Conservation (phyloP, 2,888 invertebrate species). For the Pelosia muscerda region DNA sequence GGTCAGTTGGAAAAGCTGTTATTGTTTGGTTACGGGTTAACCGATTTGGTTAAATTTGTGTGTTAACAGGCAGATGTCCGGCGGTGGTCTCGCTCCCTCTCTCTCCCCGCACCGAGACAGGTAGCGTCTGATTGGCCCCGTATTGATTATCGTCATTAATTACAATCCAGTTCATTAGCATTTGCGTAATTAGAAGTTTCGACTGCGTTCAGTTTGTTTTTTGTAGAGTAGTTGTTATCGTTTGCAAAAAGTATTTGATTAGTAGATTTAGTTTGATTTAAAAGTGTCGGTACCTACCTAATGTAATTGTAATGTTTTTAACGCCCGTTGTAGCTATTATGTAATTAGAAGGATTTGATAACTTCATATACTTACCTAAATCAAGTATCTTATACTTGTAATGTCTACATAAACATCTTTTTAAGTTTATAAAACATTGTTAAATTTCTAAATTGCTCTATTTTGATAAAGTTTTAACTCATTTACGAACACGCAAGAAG, state of each 20-base stretch:
- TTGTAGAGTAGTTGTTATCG: conserved; percentile 34
- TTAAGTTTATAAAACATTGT: not conserved
- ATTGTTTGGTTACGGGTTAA: conserved; percentile 86
- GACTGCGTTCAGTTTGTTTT: conserved; percentile 46
- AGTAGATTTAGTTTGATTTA: conserved; percentile 27
- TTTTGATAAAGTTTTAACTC: conserved; percentile 40
- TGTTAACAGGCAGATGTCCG: conserved; percentile 83
- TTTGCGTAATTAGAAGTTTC: conserved; percentile 62
- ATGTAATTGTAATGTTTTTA: conserved; percentile 8
- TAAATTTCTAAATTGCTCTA: conserved; percentile 28
- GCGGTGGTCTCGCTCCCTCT: conserved; percentile 66
- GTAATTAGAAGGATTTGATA: not conserved
- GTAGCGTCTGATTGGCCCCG: conserved; percentile 68
- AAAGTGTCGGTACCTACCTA: conserved; percentile 29
- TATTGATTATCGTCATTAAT: conserved; percentile 79
- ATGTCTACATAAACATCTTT: not conserved
- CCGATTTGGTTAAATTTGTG: conserved; percentile 86
- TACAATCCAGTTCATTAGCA: conserved; percentile 68
- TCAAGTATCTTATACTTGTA: not conserved
- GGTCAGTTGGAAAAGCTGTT: conserved; percentile 85
- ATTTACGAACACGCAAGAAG: conserved; percentile 49
- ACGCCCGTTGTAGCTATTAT: conserved; percentile 4
- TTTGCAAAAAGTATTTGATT: conserved; percentile 42
- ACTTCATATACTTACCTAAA: not conserved
- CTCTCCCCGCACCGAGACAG: conserved; percentile 54